Evolutionary conservation across 2,113 vertebrate genomes (phyloP), one percentile per base, ranked within the genome.

Genomic region (Climacteris rufus): DNA sequence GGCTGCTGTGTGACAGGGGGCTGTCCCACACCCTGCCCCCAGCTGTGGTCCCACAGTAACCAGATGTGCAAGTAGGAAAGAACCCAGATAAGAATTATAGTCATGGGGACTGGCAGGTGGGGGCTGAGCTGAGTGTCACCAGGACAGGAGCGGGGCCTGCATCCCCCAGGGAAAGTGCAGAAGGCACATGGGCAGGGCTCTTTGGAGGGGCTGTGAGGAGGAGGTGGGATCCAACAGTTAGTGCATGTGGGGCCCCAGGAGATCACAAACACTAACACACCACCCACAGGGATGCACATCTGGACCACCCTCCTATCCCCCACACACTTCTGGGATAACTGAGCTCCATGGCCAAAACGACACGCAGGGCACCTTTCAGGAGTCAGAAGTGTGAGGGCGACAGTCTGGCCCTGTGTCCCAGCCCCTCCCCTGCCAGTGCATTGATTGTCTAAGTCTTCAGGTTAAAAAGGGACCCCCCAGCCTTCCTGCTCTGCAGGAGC

Each of bases 161-260:
- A 2, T 75, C 59, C 79, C 88, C 63, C 90, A 50, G 75, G 66
- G 74, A 96, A 93, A 91, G 95, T 88, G 94, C 94, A 96, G 93
- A 97, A 97, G 97, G 97, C 97, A 97, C 95, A 1, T 57, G 92
- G 96, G 95, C 94, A 97, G 94, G 92, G 85, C 64, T 95, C 94
- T 96, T 94, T 94, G 94, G 96, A 96, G 92, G 69, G 93, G 61
- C 80, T 84, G 76, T 21, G 70, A 83, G 86, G 89, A 89, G 63
- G 35, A 83, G 63, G 69, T 56, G 49, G 65, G 76, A 84, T 87
- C 83, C 76, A 83, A 75, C 11, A 9, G 71, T 69, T 40, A 77
- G 94, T 71, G 80, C 70, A 75, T 9, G 3, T 7, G 15, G 79
- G 87, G 83, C 79, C 79, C 86, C 42, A 12, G 65, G 52, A 57